Evolutionary conservation across 2,113 vertebrate species (phyloP), one percentile per base, ranked within the genome.

Genomic region (Neotragus pygmaeus): DNA sequence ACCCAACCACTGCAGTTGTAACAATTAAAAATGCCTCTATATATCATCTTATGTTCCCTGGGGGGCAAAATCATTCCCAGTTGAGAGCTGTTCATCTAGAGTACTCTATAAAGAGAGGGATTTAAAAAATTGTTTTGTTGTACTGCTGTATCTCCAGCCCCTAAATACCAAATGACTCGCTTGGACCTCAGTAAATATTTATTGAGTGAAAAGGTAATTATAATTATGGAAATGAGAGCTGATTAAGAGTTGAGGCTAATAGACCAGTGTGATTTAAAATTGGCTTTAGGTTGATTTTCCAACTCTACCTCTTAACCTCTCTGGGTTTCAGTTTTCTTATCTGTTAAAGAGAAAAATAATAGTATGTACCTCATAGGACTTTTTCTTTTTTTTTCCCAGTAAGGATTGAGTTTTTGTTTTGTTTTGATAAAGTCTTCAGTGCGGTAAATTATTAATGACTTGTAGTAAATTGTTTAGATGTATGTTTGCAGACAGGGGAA

Each of bases 311-410:
- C n/a, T 81, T 94, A 90, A 90, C 14, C 10, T 93, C 70, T 93
- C 30, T 96, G 51, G 82, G 62, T 95, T 64, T 95, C 45, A 49
- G 45, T 95, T 97, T 97, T 95, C 53, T 87, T 78, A 87, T 13
- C 57, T 90, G 33, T 91, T 91, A 95, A 88, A 73, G 25, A 93
- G 90, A 90, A 97, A 94, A 88, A 64, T 57, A 92, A 60, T 87
- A 92, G 23, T 62, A 89, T 66, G 5, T 83, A 25, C 49, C 15
- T 81, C 75, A 57, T 28, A 53, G 90, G 53, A 82, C 58, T 93
- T 95, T 88, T 88, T 58, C 58, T 60, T 60, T 62, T 62, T 62
- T 62, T 62, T 62, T 60, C 60, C 58, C 39, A 49, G 47, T 94
- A 47, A 94, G 27, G 58, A 81, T 47, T 91, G 39, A 95, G 7